Conservation (phyloP, 2,797 vertebrate genomes). For the Allobates femoralis region DNA sequence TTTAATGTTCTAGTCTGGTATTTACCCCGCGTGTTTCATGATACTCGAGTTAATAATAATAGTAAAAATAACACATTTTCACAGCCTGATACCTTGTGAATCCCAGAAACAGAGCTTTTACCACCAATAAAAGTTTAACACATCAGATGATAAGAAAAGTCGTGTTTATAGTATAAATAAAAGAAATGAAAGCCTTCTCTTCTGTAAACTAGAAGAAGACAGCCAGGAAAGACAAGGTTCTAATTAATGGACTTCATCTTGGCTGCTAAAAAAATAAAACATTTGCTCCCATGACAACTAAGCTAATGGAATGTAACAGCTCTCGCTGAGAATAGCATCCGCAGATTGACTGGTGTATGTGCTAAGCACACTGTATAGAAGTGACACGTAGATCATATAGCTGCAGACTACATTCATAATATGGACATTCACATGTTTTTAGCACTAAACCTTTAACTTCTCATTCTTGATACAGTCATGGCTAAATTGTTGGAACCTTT, state of each 20-base stretch:
- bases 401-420: neutral
- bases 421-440: neutral
- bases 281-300: constrained; percentile 62
- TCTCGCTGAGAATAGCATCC: constrained; percentile 45
- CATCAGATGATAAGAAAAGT: constrained; percentile 6
- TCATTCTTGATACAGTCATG: too few relatives aligned
- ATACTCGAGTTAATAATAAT: neutral
- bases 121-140: neutral
- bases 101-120: neutral
- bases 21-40: neutral
- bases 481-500: too few relatives aligned
- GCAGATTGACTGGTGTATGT: constrained; percentile 53
- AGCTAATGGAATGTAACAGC: constrained; percentile 56
- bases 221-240: constrained; percentile 37
- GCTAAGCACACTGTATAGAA: constrained; percentile 36
- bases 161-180: constrained; percentile 10
- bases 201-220: constrained; percentile 5
- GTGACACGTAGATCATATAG: neutral
- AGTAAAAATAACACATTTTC: neutral
- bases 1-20: neutral
- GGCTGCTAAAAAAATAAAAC: constrained; percentile 49
- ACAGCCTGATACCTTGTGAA: neutral
- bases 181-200: constrained; percentile 25
- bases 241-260: constrained; percentile 59
- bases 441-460: neutral